Evolutionary conservation across 2,888 invertebrate species (phyloP).

Genomic region (Drosophila mercatorum): DNA sequence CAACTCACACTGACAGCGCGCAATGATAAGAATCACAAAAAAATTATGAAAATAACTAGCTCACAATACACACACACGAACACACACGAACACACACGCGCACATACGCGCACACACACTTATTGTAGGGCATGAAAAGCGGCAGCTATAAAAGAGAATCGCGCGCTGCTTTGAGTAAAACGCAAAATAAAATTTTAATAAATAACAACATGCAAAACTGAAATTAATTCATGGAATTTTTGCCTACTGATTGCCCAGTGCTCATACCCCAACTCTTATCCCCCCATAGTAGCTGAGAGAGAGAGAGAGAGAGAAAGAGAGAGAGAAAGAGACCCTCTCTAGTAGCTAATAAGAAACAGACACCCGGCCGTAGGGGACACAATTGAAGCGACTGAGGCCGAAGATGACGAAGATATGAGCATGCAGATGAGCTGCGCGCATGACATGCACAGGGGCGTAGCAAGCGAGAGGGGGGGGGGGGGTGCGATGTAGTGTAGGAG

Average conservation of each 20-base stretch:
- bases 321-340: slow-evolving; percentile 4
- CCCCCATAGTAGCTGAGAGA: not conserved
- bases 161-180: slow-evolving; percentile 35
- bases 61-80: slow-evolving; percentile 21
- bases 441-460: slow-evolving; percentile 38
- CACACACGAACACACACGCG: not conserved
- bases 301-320: not conserved
- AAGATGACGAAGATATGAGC: slow-evolving; percentile 71
- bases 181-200: slow-evolving; percentile 77
- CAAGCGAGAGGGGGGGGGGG: not conserved
- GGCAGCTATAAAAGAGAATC: slow-evolving; percentile 71
- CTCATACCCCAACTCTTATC: slow-evolving; percentile 18
- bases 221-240: slow-evolving; percentile 84
- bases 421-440: slow-evolving; percentile 74
- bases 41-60: slow-evolving; percentile 55
- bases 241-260: slow-evolving; percentile 62
- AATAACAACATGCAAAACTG: slow-evolving; percentile 84
- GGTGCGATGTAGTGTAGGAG: no score
- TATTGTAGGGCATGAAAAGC: slow-evolving; percentile 47
- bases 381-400: slow-evolving; percentile 57
- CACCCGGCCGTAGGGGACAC: slow-evolving; percentile 68
- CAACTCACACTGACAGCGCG: slow-evolving; percentile 30
- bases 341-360: slow-evolving; percentile 76
- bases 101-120: slow-evolving; percentile 8
- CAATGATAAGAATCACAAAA: slow-evolving; percentile 59